Conservation (phyloP, 2,113 vertebrate genomes). For the Hylia prasina region DNA sequence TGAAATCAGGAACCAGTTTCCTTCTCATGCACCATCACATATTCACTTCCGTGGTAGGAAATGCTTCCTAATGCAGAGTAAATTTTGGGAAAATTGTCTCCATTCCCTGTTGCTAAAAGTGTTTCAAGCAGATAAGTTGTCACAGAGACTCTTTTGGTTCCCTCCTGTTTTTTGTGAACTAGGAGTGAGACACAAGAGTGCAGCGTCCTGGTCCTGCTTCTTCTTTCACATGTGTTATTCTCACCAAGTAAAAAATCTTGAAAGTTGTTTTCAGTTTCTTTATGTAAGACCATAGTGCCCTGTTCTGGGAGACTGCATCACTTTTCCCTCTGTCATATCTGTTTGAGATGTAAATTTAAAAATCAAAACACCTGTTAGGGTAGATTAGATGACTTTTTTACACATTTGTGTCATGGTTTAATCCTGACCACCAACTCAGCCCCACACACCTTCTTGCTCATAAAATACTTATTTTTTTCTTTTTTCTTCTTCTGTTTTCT, state of each 20-base stretch:
- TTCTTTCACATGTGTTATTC: background rate
- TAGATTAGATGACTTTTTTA: background rate
- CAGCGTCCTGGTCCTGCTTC: background rate
- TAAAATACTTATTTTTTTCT: background rate
- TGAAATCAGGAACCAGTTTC: background rate
- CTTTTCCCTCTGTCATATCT: background rate
- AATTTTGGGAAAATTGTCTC: background rate
- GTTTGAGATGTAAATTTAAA: background rate
- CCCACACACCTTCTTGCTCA: background rate
- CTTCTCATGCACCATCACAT: background rate
- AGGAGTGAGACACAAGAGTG: background rate
- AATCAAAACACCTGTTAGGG: background rate
- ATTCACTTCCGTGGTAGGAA: background rate
- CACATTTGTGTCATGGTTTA: background rate
- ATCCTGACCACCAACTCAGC: background rate
- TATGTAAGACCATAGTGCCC: background rate
- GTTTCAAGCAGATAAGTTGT: background rate
- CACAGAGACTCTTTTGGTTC: background rate
- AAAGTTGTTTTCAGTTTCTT: background rate
- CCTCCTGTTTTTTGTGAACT: background rate
- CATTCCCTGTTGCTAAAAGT: background rate
- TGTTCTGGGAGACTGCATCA: background rate
- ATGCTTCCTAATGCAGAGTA: background rate
- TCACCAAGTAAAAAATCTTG: background rate
- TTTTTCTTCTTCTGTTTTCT: background rate